Evolutionary conservation across 2,797 vertebrate species (phyloP), one percentile per base, ranked within the genome.

Genomic region (Takifugu rubripes): DNA sequence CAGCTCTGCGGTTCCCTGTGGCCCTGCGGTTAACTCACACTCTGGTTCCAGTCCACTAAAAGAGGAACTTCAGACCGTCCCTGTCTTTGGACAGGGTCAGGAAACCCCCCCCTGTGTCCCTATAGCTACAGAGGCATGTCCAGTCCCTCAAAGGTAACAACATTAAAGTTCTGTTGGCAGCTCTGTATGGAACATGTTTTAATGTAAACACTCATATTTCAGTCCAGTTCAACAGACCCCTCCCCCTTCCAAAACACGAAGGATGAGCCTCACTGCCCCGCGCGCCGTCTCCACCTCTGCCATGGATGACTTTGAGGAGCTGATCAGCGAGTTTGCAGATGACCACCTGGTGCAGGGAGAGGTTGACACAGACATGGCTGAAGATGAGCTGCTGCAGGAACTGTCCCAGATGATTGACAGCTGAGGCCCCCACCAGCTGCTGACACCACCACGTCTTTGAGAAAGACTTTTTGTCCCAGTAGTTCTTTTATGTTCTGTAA

Each of bases 321-420:
- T 98, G 25, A 94, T 98, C 64, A 95, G 91, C 78, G 94, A 98
- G 80, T 97, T 99, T 85, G 94, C 94, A 0, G 94, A 92, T 17
- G 95, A 95, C 62, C 93, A 93, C 52, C 81, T 96, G 58, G 95
- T 95, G 70, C 93, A 25, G 1, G 49, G 88, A 5, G 94, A 95
- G 6, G 89, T 96, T 10, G 95, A 98, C 66, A 90, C 93, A 0
- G 92, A 88, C 24, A 94, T 98, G 3, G 94, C 94, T 16, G 96
- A 88, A 52, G 88, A 90, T 1, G 90, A 94, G 68, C 72, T 89
- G 54, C 67, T 88, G 47, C 83, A 85, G 61, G 88, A 90, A 24
- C 80, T 90, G 50, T 86, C 84, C 0, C 84, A 88, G 24, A 87
- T 87, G 87, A 88, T 88, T 36, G 86, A 87, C 84, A 89, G 86